These are phyloP conservation scores for Drosophila willistoni DNA, from an alignment of 1,140 invertebrate genomes.

Conservation along the genomic window DNA sequence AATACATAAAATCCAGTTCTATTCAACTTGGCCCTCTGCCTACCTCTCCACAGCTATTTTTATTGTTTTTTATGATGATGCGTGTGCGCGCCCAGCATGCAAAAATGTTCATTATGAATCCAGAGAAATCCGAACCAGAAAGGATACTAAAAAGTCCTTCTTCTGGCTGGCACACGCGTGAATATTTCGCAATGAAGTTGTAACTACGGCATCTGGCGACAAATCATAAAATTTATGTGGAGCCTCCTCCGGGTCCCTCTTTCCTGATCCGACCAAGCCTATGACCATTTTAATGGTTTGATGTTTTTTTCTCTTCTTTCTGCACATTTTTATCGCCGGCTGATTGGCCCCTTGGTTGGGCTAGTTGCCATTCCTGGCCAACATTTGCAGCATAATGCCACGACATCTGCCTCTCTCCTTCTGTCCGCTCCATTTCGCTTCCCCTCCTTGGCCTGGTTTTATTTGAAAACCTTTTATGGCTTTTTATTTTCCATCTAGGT, in stretches of 20 bases:
- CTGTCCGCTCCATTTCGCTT: not conserved
- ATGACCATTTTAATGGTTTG: slow-evolving; percentile 56
- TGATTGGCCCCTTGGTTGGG: slow-evolving; percentile 65
- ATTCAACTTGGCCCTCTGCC: not conserved
- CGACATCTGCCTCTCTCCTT: not conserved
- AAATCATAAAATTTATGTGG: slow-evolving; percentile 76
- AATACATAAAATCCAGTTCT: slow-evolving; percentile 67
- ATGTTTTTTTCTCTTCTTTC: slow-evolving; percentile 59
- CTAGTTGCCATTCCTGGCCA: slow-evolving; percentile 8
- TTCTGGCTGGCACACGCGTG: slow-evolving; percentile 49
- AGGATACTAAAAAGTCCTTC: slow-evolving; percentile 26
- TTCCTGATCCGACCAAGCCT: slow-evolving; percentile 23
- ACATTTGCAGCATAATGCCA: slow-evolving; percentile 40
- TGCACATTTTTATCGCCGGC: no score
- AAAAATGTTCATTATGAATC: slow-evolving; percentile 68
- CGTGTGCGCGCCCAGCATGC: slow-evolving; percentile 71
- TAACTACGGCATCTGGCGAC: slow-evolving; percentile 66
- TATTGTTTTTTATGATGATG: slow-evolving; percentile 76
- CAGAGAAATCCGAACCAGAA: not conserved
- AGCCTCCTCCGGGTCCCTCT: not conserved
- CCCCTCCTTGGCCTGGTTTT: not conserved
- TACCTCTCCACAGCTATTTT: slow-evolving; percentile 31
- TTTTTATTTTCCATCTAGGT: slow-evolving; percentile 65
- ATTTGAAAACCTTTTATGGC: slow-evolving; percentile 47
- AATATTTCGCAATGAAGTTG: slow-evolving; percentile 66